phyloP scores from a whole-genome alignment of 2,888 invertebrate species.

The Drosophila macrospina region DNA sequence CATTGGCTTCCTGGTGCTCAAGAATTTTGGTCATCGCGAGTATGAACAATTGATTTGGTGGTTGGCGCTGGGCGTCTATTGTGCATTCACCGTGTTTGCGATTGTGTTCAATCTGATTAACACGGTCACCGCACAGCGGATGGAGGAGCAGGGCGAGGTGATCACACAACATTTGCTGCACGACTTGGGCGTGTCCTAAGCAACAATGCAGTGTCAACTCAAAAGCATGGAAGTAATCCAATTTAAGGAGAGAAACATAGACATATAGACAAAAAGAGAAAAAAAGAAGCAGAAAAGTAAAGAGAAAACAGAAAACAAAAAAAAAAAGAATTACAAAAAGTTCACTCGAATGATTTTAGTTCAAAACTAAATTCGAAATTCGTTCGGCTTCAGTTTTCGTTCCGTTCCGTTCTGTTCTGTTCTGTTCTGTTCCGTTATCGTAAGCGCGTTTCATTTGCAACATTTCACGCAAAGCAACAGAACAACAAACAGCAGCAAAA shows the following conservation, averaged over 20 bases:
- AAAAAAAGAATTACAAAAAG: slow-evolving; percentile 34
- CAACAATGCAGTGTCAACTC: slow-evolving; percentile 5
- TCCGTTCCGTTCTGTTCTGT: slow-evolving; percentile 62
- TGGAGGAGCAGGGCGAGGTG: slow-evolving; percentile 85
- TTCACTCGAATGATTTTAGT: slow-evolving; percentile 67
- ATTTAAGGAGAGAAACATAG: slow-evolving; percentile 48
- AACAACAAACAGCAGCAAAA: slow-evolving; percentile 31
- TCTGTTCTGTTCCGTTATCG: slow-evolving; percentile 59
- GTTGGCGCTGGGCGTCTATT: slow-evolving; percentile 96
- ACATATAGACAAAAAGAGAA: slow-evolving; percentile 37
- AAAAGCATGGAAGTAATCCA: slow-evolving; percentile 12
- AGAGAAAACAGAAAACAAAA: slow-evolving; percentile 28
- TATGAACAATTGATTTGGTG: slow-evolving; percentile 98
- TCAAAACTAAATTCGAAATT: slow-evolving; percentile 72
- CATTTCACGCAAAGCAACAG: slow-evolving; percentile 47
- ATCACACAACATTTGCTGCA: slow-evolving; percentile 85
- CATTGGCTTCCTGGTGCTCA: slow-evolving; percentile 96
- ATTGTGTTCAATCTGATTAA: slow-evolving; percentile 93
- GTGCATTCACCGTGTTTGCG: slow-evolving; percentile 96
- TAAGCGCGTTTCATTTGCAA: slow-evolving; percentile 60
- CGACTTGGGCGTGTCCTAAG: slow-evolving; percentile 85
- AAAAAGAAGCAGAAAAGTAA: slow-evolving; percentile 5
- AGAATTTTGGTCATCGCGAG: slow-evolving; percentile 97
- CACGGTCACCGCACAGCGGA: slow-evolving; percentile 86
- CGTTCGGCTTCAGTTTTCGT: slow-evolving; percentile 71